Evolutionary conservation across 1,140 invertebrate species (phyloP), one percentile per base, ranked within the genome.

Genomic region (Paramacrobiotus metropolitanus): DNA sequence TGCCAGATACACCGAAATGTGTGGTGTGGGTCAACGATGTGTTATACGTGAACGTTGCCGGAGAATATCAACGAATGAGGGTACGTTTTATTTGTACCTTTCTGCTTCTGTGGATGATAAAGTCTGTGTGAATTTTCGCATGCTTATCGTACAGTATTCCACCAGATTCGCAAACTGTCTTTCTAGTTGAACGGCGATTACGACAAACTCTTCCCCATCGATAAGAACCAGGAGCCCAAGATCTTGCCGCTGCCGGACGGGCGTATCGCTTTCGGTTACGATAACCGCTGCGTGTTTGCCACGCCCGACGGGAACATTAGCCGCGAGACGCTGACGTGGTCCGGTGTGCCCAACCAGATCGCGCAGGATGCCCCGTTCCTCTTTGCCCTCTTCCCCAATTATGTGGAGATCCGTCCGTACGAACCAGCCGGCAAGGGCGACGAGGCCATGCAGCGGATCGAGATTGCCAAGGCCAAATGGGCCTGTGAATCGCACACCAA

Each of bases 361-460:
- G 78, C 82, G 20, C 86, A 89, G 80, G 87, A 94, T 74, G 82
- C 86, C 68, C 91, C 91, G 21, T 95, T 87, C 74, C 73, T 89
- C 2, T 77, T 95, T 44, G 87, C 86, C 24, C 77, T 93, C 24
- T 75, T 90, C 21, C 77, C 82, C 48, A 85, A 87, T 65, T 78
- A 77, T 64, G 75, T 94, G 21, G 85, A 94, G 74, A 78, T 92
- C 29, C 80, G 85, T 64, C 85, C 86, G 9, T 55, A 55, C 48
- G 15, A 55, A 20, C 15, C 48, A 28, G 15, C 48, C 15, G 48
- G 48, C 15, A 55, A 55, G 48, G 48, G 48, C 48, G 24, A 24
- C 24, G 48, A 55, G 28, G 48, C 48, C 24, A 24, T 55, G 48
- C 48, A 55, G 24, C 15, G 28, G 48, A 24, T 55, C 15, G 48